Base-by-base conservation (phyloP, 2,888 invertebrate genomes). In the Melieria crassipennis region DNA sequence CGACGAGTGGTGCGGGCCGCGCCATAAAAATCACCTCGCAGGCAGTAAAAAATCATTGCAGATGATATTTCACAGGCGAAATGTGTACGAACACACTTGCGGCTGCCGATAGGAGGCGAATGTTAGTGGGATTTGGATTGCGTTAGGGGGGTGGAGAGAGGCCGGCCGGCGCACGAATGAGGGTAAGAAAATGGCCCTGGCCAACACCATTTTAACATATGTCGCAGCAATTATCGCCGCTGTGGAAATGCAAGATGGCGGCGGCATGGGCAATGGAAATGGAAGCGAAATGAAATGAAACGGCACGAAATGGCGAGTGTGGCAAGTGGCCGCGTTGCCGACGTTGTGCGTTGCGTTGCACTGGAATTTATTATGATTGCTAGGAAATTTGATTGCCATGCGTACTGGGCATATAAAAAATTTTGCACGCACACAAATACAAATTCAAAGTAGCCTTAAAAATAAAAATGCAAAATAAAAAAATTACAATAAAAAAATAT, bases 281-380 rank as follows among this genome's bases (percentile, higher is more conserved):
- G 60, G 67, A 60, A 67, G 60, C 61, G 50, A 67, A 67, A 67
- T 61, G 1, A 58, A 58, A 58, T 42, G 57, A 52, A 61, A 50
- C 61, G 67, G 60, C 67, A 60, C 67, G 60, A 67, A 58, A 67
- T 60, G 13, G 60, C 67, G 42, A 61, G 42, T 60, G 48, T 48
- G 50, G 60, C 61, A 67, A 52, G 48, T 43, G 1, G 42, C 57
- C 11, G 13, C 10, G 43, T 4, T 13, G n/a, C 45, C 9, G n/a
- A 7, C 4, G 16, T 13, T 58, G 57, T 30, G 5, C n/a, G 5
- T 7, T 66, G 11, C 4, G 13, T 60, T n/a, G 43, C 50, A 48
- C 46, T 61, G 50, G 67, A 69, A 69, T 76, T 77, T 77, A 77
- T 76, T 74, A 75, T 77, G 76, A 77, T 77, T 76, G 74, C 76